Conservation (phyloP, 2,113 vertebrate species). For the Esox niger region DNA sequence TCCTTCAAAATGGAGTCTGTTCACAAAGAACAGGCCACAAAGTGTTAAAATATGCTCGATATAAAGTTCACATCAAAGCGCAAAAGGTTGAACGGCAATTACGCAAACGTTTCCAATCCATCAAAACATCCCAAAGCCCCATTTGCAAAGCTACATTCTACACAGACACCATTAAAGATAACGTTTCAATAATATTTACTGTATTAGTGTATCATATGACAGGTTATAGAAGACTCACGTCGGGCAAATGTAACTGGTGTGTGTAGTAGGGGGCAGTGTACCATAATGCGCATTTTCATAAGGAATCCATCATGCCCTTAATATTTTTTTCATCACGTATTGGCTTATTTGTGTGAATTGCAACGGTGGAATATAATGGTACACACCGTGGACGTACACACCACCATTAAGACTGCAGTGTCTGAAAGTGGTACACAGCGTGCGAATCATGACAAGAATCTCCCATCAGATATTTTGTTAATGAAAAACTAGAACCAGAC, state of each 20-base stretch:
- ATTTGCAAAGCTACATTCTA: slow-evolving; percentile 5
- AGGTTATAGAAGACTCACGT: slow-evolving; percentile 14
- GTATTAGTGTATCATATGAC: slow-evolving; percentile 15
- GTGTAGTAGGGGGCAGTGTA: neutral
- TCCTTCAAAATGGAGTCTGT: slow-evolving; percentile 80
- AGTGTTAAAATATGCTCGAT: slow-evolving; percentile 70
- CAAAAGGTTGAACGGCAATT: neutral
- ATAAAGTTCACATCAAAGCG: slow-evolving; percentile 50
- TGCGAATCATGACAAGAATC: too few relatives aligned
- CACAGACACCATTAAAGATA: slow-evolving; percentile 16
- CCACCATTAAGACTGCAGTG: neutral
- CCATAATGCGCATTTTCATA: neutral
- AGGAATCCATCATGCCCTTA: neutral
- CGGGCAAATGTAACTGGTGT: neutral
- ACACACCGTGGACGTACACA: neutral
- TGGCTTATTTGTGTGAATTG: neutral
- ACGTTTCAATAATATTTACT: neutral
- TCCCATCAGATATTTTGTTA: too few relatives aligned
- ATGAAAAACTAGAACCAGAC: too few relatives aligned
- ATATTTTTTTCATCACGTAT: neutral
- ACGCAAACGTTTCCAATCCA: slow-evolving; percentile 2
- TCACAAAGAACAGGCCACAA: slow-evolving; percentile 69
- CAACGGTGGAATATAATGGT: neutral
- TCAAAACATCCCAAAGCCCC: neutral
- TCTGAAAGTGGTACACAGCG: neutral